Evolutionary conservation across 2,888 invertebrate species (phyloP), one percentile per base, ranked within the genome.

Genomic region (Macrophya alboannulata): DNA sequence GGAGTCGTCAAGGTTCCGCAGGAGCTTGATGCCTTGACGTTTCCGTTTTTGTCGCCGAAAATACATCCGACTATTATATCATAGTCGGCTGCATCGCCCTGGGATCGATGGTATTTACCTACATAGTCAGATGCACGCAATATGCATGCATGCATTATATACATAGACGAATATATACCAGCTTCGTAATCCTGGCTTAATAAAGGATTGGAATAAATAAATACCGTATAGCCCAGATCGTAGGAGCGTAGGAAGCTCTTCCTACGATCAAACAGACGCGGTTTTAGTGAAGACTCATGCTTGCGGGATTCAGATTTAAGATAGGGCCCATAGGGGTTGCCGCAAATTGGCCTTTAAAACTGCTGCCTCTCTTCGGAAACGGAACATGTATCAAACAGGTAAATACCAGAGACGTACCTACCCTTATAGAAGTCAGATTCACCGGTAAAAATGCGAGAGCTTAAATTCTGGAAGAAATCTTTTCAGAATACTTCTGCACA

Each of bases 341-440:
- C 43, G 17, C 62, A 81, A 81, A 81, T 81, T 81, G 81, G 59
- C 62, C 59, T 81, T 81, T 62, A 25, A 55, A 77, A 77, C 76
- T 37, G 74, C 45, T 45, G 17, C 31, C 77, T 68, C 25, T 15
- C 21, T 25, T 51, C 15, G 21, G 40, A 21, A 81, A 15, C 21
- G 15, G 81, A 43, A 25, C 40, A 43, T 62, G 43, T 43, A 81
- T 21, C 81, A n/a, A 25, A 43, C 21, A 55, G 79, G 51, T 43
- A 48, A 45, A n/a, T 48, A 37, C 37, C 62, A 31, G 55, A 77
- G 25, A 51, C 15, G n/a, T n/a, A n/a, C 71, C 40, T n/a, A n/a
- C 71, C 40, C 17, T 17, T 40, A 40, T 71, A 9, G 51, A 31
- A 31, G 76, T 17, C 4, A 51, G 31, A 48, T 51, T 25, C 31